These are phyloP conservation scores for Lanius collurio DNA, from an alignment of 2,113 vertebrate genomes.

Conservation along the genomic window DNA sequence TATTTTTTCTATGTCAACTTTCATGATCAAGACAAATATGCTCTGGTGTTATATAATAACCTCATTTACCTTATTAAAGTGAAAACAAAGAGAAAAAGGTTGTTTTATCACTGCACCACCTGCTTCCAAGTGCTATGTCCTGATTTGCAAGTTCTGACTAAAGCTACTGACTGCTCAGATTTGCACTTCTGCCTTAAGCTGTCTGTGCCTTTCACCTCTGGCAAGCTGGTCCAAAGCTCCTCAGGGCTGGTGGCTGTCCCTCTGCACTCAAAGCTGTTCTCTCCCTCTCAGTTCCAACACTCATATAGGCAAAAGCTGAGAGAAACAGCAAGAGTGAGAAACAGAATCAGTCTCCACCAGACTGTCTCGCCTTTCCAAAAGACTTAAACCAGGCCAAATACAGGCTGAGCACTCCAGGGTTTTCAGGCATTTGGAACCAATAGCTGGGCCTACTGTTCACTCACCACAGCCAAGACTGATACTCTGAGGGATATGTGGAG, in stretches of 20 bases:
- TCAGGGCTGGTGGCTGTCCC: not conserved
- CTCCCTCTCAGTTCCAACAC: not conserved
- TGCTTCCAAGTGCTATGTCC: not conserved
- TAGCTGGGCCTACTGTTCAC: not conserved
- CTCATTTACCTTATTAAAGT: slow-evolving; percentile 2
- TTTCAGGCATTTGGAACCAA: not conserved
- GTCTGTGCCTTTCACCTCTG: not conserved
- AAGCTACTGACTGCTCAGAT: not conserved
- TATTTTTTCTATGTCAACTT: slow-evolving; percentile 3
- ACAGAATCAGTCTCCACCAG: not conserved
- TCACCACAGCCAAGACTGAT: not conserved
- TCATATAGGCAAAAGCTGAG: not conserved
- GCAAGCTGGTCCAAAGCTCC: not conserved
- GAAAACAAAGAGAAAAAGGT: not conserved
- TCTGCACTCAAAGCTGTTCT: not conserved
- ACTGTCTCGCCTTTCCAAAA: not conserved
- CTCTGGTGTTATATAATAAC: slow-evolving; percentile 5
- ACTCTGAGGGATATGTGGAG: not conserved
- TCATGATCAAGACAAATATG: not conserved
- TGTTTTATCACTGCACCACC: not conserved
- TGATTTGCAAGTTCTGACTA: not conserved
- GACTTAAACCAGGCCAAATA: not conserved
- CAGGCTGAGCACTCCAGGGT: not conserved
- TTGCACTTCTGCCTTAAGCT: not conserved
- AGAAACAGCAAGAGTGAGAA: not conserved